phyloP scores from a whole-genome alignment of 2,888 invertebrate genomes.

The Brachynemurus nebulosus region DNA sequence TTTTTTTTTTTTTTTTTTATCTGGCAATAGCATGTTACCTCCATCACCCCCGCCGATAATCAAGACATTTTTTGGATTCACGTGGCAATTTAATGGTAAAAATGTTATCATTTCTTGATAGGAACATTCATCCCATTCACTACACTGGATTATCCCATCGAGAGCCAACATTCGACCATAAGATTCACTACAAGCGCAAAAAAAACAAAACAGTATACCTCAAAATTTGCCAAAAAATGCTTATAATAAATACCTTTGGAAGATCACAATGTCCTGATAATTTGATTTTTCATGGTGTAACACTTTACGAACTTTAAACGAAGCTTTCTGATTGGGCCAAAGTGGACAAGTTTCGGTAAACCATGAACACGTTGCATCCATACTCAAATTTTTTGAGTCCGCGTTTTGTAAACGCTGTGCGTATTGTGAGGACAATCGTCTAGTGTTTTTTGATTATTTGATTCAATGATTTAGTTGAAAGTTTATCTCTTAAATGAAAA shows the following conservation, averaged over 20 bases:
- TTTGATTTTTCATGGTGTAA: slow-evolving; percentile 65
- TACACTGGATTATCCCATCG: slow-evolving; percentile 95
- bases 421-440: no score
- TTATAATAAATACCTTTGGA: slow-evolving; percentile 53
- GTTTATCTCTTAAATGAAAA: no score
- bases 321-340: slow-evolving; percentile 85
- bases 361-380: no score
- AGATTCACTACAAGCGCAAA: slow-evolving; percentile 37
- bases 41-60: slow-evolving; percentile 98
- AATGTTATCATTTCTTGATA: slow-evolving; percentile 99
- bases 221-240: neutral
- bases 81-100: slow-evolving; percentile 81
- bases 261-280: slow-evolving; percentile 73
- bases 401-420: no score
- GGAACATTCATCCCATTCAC: slow-evolving; percentile 89
- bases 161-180: slow-evolving; percentile 80
- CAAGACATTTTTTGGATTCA: slow-evolving; percentile 77
- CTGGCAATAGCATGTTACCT: no score
- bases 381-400: no score
- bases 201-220: neutral
- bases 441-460: no score
- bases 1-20: no score
- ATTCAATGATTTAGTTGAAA: no score
- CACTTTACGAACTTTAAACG: slow-evolving; percentile 67
- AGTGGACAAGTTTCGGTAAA: slow-evolving; percentile 82